Evolutionary conservation across 1,140 invertebrate genomes (phyloP).

Genomic region (Ridgeia piscesae): DNA sequence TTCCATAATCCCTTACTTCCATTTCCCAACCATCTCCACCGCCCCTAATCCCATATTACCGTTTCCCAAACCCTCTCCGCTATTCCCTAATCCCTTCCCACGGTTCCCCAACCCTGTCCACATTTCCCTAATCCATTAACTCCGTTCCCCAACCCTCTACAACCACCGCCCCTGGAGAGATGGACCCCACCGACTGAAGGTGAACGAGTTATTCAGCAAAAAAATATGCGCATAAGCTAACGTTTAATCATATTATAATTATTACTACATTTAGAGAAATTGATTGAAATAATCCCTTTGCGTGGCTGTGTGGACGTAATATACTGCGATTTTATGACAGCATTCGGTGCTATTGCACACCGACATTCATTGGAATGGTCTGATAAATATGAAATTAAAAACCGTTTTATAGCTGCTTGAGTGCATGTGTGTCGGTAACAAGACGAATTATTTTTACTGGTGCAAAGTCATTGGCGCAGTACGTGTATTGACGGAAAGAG

Average conservation of each 20-base stretch:
- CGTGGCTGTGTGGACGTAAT: conserved; percentile 7
- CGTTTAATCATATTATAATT: neutral
- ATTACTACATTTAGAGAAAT: neutral
- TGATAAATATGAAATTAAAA: neutral
- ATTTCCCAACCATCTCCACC: too few species aligned
- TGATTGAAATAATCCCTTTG: neutral
- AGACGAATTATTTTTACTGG: neutral
- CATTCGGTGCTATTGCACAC: neutral
- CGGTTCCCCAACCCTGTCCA: neutral
- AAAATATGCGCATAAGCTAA: neutral
- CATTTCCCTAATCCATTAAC: neutral
- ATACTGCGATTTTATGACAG: neutral
- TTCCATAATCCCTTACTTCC: too few species aligned
- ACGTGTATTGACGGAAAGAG: neutral
- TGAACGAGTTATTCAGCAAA: neutral
- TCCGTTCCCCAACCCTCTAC: neutral
- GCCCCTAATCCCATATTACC: neutral
- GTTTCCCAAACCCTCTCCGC: neutral
- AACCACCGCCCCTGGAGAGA: neutral
- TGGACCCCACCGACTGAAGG: neutral
- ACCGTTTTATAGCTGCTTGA: neutral
- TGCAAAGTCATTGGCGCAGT: neutral
- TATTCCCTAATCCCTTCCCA: neutral
- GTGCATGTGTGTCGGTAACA: neutral
- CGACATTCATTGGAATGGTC: neutral